Evolutionary conservation across 2,797 vertebrate genomes (phyloP).

Genomic region (Sebastes kiyomatsui): DNA sequence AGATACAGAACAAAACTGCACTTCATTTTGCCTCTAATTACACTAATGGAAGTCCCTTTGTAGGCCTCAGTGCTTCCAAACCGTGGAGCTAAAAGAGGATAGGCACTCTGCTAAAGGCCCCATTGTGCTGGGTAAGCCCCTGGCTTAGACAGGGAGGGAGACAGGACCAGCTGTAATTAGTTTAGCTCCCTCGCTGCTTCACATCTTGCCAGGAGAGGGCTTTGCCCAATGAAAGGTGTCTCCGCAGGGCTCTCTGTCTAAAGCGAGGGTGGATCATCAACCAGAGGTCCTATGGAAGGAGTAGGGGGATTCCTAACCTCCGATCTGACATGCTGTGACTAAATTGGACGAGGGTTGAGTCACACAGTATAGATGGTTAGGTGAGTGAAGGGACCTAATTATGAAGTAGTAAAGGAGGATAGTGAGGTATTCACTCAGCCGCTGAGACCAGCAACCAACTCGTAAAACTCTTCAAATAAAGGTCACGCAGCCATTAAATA

Average conservation of each 20-base stretch:
- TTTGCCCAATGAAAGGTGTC: slow-evolving; percentile 75
- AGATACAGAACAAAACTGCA: slow-evolving; percentile 73
- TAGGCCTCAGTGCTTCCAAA: slow-evolving; percentile 68
- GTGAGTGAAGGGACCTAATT: slow-evolving; percentile 61
- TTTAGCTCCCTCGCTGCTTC: slow-evolving; percentile 75
- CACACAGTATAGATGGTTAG: slow-evolving; percentile 17
- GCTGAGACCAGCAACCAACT: slow-evolving; percentile 36
- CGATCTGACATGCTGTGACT: slow-evolving; percentile 54
- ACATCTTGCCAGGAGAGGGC: slow-evolving; percentile 72
- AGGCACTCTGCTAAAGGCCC: slow-evolving; percentile 73
- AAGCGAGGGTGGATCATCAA: slow-evolving; percentile 54
- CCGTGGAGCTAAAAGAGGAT: slow-evolving; percentile 63
- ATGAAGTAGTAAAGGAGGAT: slow-evolving; percentile 28
- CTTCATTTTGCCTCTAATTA: slow-evolving; percentile 84
- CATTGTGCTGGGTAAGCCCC: slow-evolving; percentile 80
- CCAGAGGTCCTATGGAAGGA: slow-evolving; percentile 45
- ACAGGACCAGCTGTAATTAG: slow-evolving; percentile 79
- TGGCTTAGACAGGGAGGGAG: slow-evolving; percentile 72
- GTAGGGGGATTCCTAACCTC: slow-evolving; percentile 41
- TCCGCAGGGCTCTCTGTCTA: slow-evolving; percentile 70
- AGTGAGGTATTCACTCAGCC: slow-evolving; percentile 34
- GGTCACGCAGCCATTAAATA: slow-evolving; percentile 57
- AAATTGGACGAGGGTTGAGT: slow-evolving; percentile 57
- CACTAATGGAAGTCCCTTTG: slow-evolving; percentile 83
- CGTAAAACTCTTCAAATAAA: slow-evolving; percentile 57